These are phyloP conservation scores for Neolamprologus falcicula DNA, from an alignment of 2,113 vertebrate species.

Conservation along the genomic window DNA sequence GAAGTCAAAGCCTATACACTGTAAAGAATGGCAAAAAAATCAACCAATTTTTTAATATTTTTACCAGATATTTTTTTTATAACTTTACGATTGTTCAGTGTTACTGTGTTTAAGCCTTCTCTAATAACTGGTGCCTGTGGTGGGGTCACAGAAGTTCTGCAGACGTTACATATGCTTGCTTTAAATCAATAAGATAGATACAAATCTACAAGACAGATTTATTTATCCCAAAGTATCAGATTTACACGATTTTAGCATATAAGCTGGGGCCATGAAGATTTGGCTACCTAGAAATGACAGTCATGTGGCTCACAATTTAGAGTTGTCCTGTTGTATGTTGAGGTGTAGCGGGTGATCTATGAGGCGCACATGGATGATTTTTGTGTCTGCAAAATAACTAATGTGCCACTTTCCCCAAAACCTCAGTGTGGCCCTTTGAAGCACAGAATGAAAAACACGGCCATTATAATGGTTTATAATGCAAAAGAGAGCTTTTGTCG, in stretches of 20 bases:
- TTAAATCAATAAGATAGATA: background rate
- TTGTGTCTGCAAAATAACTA: conserved; percentile 5
- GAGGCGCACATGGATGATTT: background rate
- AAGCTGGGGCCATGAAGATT: background rate
- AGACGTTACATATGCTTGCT: background rate
- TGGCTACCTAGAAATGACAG: background rate
- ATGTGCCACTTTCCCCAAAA: background rate
- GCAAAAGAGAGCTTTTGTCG: conserved; percentile 6
- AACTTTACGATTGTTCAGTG: background rate
- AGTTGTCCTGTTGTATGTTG: background rate
- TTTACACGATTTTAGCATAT: conserved; percentile 3
- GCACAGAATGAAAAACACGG: conserved; percentile 22
- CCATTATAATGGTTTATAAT: conserved; percentile 48
- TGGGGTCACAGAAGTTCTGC: background rate
- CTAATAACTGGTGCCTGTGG: background rate
- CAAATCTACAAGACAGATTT: background rate
- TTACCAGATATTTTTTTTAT: background rate
- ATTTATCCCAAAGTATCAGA: background rate
- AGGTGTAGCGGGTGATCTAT: conserved; percentile 6
- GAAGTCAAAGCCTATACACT: background rate
- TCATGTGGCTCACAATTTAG: background rate
- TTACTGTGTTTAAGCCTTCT: background rate
- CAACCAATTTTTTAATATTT: background rate
- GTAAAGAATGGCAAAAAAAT: background rate
- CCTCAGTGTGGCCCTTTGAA: conserved; percentile 23